A percentile compares a stretch with the other conserved stretches of the same genome.
These are phyloP conservation scores for Trachythela sp. DNA, from an alignment of 64 coral and sea anemone species.

Conservation along the genomic window DNA sequence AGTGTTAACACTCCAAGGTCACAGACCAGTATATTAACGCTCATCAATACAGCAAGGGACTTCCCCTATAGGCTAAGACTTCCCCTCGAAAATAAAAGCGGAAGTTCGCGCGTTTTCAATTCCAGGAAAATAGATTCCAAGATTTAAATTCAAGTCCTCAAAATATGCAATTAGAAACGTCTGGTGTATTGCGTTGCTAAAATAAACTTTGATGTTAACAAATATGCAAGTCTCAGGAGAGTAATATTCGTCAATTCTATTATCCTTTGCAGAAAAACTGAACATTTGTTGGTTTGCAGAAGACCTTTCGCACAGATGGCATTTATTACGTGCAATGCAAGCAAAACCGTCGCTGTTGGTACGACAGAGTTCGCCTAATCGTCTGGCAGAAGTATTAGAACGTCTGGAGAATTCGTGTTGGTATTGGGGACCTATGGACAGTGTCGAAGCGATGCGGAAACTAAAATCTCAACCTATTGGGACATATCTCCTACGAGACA, in stretches of 20 bases:
- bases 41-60: no score
- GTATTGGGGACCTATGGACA: slow-evolving; percentile 13
- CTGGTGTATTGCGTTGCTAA: no score
- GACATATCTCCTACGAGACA: background rate
- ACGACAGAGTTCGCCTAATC: background rate
- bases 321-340: background rate
- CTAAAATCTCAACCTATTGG: background rate
- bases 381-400: background rate
- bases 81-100: background rate
- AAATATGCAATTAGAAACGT: no score
- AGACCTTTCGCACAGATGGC: background rate
- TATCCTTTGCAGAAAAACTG: background rate
- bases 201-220: background rate
- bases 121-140: background rate
- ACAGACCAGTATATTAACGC: no score
- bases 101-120: background rate
- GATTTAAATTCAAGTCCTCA: no score
- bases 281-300: background rate
- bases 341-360: background rate
- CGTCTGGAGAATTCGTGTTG: background rate
- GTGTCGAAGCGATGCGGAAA: background rate
- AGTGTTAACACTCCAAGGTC: no score
- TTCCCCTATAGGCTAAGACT: no score
- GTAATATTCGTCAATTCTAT: background rate
- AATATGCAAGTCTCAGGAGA: background rate